phyloP scores from a whole-genome alignment of 2,797 vertebrate genomes.

The Syndactyla subalaris region DNA sequence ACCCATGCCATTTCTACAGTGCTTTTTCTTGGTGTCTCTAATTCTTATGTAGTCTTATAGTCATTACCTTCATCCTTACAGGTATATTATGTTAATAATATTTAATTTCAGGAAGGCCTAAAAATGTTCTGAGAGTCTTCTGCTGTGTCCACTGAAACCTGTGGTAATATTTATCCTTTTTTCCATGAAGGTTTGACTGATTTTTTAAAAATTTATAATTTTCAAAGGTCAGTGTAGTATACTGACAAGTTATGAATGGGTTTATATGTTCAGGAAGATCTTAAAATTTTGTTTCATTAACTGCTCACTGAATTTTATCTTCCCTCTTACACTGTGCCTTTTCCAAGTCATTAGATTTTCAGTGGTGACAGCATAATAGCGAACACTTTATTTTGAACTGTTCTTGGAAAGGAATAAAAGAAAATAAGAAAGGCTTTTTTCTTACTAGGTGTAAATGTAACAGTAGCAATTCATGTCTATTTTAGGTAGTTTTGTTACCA shows the following conservation, averaged over 20 bases:
- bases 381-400: background rate
- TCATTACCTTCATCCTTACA: background rate
- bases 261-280: background rate
- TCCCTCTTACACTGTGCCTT: background rate
- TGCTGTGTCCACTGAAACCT: background rate
- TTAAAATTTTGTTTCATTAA: background rate
- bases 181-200: background rate
- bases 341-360: conserved; percentile 3
- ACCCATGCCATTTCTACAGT: background rate
- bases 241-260: background rate
- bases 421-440: background rate
- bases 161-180: background rate
- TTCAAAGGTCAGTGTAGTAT: background rate
- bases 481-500: background rate
- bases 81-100: background rate
- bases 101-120: background rate
- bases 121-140: background rate
- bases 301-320: background rate
- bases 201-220: background rate
- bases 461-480: background rate
- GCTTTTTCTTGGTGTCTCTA: background rate
- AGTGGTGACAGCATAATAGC: background rate
- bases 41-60: background rate
- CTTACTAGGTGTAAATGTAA: background rate
- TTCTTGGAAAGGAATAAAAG: background rate